phyloP scores from a whole-genome alignment of 1,140 invertebrate genomes.

The Heliconius melpomene region DNA sequence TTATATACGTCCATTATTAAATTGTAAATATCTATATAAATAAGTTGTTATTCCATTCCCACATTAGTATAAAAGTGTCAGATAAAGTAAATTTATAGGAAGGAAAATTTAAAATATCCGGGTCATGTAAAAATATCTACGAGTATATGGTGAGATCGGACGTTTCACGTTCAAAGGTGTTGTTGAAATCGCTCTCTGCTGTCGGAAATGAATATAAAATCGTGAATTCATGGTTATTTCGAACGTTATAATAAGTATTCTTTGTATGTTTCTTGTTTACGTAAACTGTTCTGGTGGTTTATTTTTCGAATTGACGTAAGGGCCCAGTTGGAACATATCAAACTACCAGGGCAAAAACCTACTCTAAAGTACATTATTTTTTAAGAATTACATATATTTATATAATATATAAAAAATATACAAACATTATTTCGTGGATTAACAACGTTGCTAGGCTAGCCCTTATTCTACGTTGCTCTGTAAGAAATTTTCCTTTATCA shows the following conservation, averaged over 20 bases:
- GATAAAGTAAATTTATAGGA: slow-evolving; percentile 8
- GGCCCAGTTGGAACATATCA: neutral
- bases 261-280: slow-evolving; percentile 1
- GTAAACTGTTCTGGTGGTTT: neutral
- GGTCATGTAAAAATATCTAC: slow-evolving; percentile 26
- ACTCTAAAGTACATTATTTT: too few relatives aligned
- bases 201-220: slow-evolving; percentile 25
- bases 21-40: neutral
- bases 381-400: too few relatives aligned
- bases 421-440: neutral
- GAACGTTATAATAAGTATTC: slow-evolving; percentile 4
- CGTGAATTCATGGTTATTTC: neutral
- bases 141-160: slow-evolving; percentile 11
- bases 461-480: too few relatives aligned
- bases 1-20: neutral
- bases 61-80: neutral
- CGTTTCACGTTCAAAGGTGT: slow-evolving; percentile 29
- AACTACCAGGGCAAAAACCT: neutral
- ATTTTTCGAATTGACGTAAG: slow-evolving; percentile 3
- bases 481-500: too few relatives aligned
- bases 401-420: neutral
- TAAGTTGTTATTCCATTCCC: neutral
- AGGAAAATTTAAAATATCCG: slow-evolving; percentile 31
- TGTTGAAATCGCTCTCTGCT: slow-evolving; percentile 18
- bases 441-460: too few relatives aligned